phyloP scores from a whole-genome alignment of 2,797 vertebrate species.

The Danio jaintianensis region DNA sequence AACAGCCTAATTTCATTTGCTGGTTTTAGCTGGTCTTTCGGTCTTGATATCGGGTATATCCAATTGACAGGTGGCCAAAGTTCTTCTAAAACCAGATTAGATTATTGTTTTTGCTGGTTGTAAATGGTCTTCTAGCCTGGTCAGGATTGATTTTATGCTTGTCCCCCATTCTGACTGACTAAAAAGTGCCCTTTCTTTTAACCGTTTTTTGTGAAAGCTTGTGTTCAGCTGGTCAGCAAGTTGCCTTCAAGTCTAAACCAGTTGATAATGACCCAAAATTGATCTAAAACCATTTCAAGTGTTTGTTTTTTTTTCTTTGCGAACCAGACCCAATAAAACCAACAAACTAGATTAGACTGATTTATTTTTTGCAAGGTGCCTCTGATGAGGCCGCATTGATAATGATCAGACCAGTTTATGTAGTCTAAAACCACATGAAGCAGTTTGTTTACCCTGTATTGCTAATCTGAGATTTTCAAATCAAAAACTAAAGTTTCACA shows the following conservation, averaged over 20 bases:
- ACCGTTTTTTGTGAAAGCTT: no score
- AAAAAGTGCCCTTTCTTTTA: no score
- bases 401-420: slow-evolving; percentile 4
- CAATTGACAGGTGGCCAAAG: background rate
- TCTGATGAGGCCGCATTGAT: background rate
- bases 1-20: background rate
- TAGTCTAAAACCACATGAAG: slow-evolving; percentile 41
- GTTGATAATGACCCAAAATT: background rate
- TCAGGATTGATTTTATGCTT: background rate
- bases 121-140: background rate
- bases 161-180: no score
- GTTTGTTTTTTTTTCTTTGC: no score
- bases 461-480: slow-evolving; percentile 52
- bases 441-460: slow-evolving; percentile 61
- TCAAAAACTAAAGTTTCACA: slow-evolving; percentile 43
- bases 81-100: background rate
- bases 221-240: background rate
- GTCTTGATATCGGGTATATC: background rate
- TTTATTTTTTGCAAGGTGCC: background rate
- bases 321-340: background rate
- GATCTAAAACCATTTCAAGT: slow-evolving; percentile 2
- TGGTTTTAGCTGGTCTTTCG: background rate
- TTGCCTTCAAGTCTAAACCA: background rate
- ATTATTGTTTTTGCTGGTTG: background rate
- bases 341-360: slow-evolving; percentile 4